Base-by-base conservation (phyloP, 2,797 vertebrate genomes). In the Arnoldichthys spilopterus region DNA sequence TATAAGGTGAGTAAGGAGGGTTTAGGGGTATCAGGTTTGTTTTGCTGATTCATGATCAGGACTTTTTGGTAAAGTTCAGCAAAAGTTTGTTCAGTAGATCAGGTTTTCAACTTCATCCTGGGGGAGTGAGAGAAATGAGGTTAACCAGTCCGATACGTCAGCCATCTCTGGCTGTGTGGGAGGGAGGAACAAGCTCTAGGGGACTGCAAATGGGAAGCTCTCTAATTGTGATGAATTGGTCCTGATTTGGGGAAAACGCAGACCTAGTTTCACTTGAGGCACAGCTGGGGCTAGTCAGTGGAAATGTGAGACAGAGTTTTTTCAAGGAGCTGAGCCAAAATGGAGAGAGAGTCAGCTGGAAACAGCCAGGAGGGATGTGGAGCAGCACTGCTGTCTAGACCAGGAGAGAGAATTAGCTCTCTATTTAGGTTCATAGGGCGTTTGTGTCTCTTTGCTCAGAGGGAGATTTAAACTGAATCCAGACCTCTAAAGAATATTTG, bases 251-350 rank as follows among this genome's bases (percentile, higher is more conserved):
- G 63, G 72, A 43, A 83, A 83, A 80, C 77, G 64, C 77, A 84
- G 70, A 76, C 76, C 70, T 80, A 84, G 76, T 78, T 84, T 87
- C 64, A 58, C 73, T 62, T 37, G 59, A 79, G 82, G 80, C 83
- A 72, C 86, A 88, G 87, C 85, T 86, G 87, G 84, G 77, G 78
- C 66, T 79, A 86, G 87, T 86, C 84, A 82, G 79, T 78, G 82
- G 82, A 86, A 84, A 84, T 15, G 79, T 85, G 82, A 85, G 78
- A 85, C 69, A 76, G 66, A 77, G 77, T 79, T 80, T 77, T 84
- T 83, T 77, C 47, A 63, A 83, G 69, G 70, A 83, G 71, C 66
- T 74, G 79, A 80, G 83, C 68, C 43, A 74, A 69, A n/a, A 63
- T 80, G 74, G 70, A 70, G 75, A 74, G 75, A 80, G 63, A 78